Evolutionary conservation across 2,113 vertebrate genomes (phyloP).

Genomic region (Sylvilagus bachmani): DNA sequence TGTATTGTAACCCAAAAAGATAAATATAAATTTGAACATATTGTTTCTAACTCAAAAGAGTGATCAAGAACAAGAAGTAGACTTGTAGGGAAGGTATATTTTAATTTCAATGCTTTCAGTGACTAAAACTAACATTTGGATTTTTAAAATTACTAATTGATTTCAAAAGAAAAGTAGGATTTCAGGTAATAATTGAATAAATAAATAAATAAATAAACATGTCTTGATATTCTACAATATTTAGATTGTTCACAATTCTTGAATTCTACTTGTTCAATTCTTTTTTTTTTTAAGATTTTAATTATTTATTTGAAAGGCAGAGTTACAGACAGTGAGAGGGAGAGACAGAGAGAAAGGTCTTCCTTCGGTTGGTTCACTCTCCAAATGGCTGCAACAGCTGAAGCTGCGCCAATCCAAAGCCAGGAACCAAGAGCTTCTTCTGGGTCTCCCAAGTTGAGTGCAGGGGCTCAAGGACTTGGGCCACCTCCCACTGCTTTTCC

Average conservation of each 20-base stretch:
- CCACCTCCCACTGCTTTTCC: too few species aligned
- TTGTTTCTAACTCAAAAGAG: background rate
- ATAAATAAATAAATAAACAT: background rate
- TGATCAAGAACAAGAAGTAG: background rate
- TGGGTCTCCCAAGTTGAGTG: too few species aligned
- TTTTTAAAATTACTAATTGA: background rate
- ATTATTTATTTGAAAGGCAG: too few species aligned
- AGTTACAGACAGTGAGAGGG: too few species aligned
- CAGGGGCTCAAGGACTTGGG: too few species aligned
- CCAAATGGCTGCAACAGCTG: too few species aligned
- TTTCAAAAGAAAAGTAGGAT: background rate
- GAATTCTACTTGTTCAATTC: background rate
- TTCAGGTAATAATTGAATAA: background rate
- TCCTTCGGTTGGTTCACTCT: too few species aligned
- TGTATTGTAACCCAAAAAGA: background rate
- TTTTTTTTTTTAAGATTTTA: background rate
- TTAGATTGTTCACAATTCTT: background rate
- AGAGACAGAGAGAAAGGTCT: too few species aligned
- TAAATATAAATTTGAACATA: background rate
- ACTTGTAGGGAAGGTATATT: background rate
- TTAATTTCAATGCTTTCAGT: background rate
- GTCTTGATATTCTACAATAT: background rate
- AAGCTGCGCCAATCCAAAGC: too few species aligned
- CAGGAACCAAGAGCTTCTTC: too few species aligned
- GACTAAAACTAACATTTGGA: conserved; percentile 11